phyloP scores from a whole-genome alignment of 2,888 invertebrate species.

The Chloroclysta siterata region DNA sequence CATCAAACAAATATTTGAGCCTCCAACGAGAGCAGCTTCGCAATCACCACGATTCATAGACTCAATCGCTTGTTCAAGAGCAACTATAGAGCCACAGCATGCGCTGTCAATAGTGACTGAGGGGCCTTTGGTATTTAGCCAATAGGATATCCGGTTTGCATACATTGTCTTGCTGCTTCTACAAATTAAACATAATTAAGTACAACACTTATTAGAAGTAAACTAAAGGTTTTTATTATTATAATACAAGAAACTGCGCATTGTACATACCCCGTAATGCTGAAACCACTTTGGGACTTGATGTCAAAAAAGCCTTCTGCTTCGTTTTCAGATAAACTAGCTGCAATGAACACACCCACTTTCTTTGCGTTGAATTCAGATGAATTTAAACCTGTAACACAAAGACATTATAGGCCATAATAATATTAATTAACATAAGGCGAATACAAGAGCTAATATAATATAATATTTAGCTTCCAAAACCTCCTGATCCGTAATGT shows the following conservation, averaged over 20 bases:
- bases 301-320: constrained; percentile 63
- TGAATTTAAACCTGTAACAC: constrained; percentile 86
- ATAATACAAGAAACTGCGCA: too few relatives aligned
- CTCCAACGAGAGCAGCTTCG: constrained; percentile 84
- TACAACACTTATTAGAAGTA: too few relatives aligned
- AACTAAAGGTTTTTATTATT: too few relatives aligned
- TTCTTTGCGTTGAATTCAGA: constrained; percentile 71
- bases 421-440: too few relatives aligned
- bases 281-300: constrained; percentile 33
- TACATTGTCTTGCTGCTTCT: constrained; percentile 57
- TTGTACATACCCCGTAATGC: constrained; percentile 41
- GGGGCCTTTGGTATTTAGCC: constrained; percentile 60
- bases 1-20: constrained; percentile 54
- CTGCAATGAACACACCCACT: constrained; percentile 62
- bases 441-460: too few relatives aligned
- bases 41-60: constrained; percentile 56
- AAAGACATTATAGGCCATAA: too few relatives aligned
- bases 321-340: constrained; percentile 84
- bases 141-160: constrained; percentile 64
- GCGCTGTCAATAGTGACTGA: constrained; percentile 55
- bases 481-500: too few relatives aligned
- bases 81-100: constrained; percentile 52
- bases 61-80: constrained; percentile 53
- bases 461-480: too few relatives aligned
- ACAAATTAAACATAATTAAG: too few relatives aligned